Conservation (phyloP, 2,113 vertebrate species). For the Heteronetta atricapilla region DNA sequence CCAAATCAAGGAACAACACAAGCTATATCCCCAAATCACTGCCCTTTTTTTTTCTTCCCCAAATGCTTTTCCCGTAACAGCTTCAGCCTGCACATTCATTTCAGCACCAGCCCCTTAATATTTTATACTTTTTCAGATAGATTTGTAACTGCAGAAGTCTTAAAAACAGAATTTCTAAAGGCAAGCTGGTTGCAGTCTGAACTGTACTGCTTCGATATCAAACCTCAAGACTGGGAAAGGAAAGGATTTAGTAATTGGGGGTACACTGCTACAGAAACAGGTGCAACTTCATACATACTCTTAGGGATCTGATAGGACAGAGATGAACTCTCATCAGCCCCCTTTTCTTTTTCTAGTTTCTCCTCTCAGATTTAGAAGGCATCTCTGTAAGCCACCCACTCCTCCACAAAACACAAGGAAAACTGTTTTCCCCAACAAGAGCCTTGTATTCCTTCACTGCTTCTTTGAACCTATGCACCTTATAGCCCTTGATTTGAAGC, state of each 20-base stretch:
- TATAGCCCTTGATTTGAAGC: background rate
- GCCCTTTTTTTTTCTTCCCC: background rate
- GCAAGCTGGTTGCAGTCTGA: background rate
- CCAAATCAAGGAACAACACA: background rate
- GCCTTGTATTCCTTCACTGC: background rate
- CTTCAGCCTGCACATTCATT: background rate
- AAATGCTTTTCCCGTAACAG: background rate
- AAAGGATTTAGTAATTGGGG: background rate
- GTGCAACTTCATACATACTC: background rate
- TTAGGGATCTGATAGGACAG: background rate
- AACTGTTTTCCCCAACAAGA: background rate
- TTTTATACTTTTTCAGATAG: background rate
- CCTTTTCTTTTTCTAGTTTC: background rate
- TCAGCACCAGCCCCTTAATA: background rate
- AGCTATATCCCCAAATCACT: background rate
- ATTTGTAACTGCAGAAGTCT: background rate
- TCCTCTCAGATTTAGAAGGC: background rate
- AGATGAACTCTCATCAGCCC: background rate
- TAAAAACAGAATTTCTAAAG: conserved; percentile 26
- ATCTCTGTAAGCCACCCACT: background rate
- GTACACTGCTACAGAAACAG: background rate
- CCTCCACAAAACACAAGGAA: background rate
- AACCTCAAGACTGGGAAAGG: background rate
- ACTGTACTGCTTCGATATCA: background rate
- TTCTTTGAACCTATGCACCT: background rate